These are phyloP conservation scores for Iselma pallidipennis DNA, from an alignment of 2,888 invertebrate genomes.

Conservation along the genomic window DNA sequence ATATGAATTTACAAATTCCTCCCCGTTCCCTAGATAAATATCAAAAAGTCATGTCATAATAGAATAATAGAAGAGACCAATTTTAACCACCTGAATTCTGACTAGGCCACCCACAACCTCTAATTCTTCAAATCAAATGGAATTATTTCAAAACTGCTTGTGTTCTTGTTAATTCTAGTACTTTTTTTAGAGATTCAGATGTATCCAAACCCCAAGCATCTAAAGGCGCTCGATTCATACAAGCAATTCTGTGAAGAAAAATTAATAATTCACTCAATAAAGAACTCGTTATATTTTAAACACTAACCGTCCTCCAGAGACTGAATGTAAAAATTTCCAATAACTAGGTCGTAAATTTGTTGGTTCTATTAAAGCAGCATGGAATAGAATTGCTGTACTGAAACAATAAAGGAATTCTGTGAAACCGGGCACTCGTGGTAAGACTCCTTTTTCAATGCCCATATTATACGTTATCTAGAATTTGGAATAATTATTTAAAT, in stretches of 20 bases:
- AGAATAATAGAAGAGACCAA: constrained; percentile 7
- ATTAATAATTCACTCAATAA: not conserved
- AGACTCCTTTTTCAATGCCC: constrained; percentile 66
- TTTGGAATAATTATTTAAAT: constrained; percentile 5
- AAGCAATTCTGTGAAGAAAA: constrained; percentile 58
- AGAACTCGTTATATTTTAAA: not conserved
- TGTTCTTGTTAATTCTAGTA: constrained; percentile 56
- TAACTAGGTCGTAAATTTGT: constrained; percentile 79
- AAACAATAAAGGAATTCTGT: constrained; percentile 73
- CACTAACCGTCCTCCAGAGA: constrained; percentile 70
- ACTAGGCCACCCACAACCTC: constrained; percentile 12
- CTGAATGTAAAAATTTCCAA: constrained; percentile 75
- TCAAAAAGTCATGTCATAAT: constrained; percentile 12
- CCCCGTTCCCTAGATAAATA: no score
- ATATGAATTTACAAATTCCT: constrained; percentile 1
- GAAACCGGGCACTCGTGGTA: constrained; percentile 73
- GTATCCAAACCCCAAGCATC: constrained; percentile 66
- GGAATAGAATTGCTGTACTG: constrained; percentile 77
- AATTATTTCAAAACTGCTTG: constrained; percentile 18
- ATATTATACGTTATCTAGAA: constrained; percentile 71
- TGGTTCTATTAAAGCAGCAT: constrained; percentile 78
- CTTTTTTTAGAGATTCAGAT: constrained; percentile 56
- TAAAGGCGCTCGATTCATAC: constrained; percentile 62
- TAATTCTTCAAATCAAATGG: not conserved
- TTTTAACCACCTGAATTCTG: constrained; percentile 7